A percentile compares a stretch with the other conserved stretches of the same genome.
Conservation (phyloP, 2,888 invertebrate species). For the Andrena marginata region DNA sequence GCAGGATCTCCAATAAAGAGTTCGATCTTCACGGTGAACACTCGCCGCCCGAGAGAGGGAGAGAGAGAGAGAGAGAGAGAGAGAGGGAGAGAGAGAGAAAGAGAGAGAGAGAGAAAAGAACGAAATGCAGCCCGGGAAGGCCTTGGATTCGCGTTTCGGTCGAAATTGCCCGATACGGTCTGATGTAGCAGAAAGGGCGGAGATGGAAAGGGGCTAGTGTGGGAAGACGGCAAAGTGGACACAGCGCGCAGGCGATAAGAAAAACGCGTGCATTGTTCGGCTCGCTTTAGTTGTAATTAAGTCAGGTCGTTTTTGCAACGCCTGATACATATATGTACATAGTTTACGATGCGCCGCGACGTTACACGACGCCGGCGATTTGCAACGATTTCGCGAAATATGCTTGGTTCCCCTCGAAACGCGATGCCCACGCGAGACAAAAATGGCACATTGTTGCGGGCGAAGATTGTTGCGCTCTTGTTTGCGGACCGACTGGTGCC, state of each 20-base stretch:
- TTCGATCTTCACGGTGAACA: slow-evolving; percentile 44
- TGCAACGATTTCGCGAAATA: too few species aligned
- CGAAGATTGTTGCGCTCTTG: not conserved
- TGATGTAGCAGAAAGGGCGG: slow-evolving; percentile 40
- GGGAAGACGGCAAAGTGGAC: not conserved
- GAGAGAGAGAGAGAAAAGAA: not conserved
- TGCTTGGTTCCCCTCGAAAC: not conserved
- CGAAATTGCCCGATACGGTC: slow-evolving; percentile 46
- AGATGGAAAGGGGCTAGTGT: not conserved
- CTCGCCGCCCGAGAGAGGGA: not conserved
- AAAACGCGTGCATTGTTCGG: not conserved
- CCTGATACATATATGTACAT: slow-evolving; percentile 2
- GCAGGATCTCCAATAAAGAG: slow-evolving; percentile 41
- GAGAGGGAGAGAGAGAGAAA: not conserved
- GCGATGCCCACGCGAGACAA: not conserved
- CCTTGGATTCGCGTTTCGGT: slow-evolving; percentile 40
- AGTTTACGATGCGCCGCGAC: slow-evolving; percentile 8
- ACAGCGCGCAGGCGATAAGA: slow-evolving; percentile 29
- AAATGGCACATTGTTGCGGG: slow-evolving; percentile 47
- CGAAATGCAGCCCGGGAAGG: slow-evolving; percentile 10
- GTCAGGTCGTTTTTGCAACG: slow-evolving; percentile 9
- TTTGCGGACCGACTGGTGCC: too few species aligned
- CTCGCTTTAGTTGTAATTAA: slow-evolving; percentile 51
- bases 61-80: not conserved
- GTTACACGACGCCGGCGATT: not conserved